A percentile compares a stretch with the other conserved stretches of the same genome.
Evolutionary conservation across 2,797 vertebrate genomes (phyloP).

Genomic region (Pelobates cultripes): DNA sequence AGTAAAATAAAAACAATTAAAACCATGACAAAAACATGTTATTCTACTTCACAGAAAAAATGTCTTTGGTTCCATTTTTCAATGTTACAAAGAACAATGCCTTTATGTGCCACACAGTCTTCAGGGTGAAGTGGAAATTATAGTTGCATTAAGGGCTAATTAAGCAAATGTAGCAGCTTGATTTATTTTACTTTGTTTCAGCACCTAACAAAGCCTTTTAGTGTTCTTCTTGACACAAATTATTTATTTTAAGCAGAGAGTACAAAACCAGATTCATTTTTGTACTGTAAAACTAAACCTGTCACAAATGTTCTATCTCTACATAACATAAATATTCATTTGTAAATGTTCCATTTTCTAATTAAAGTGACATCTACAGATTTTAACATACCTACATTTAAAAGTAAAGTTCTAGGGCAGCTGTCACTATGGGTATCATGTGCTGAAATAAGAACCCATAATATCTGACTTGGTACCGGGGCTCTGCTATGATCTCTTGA

Average conservation of each 20-base stretch:
- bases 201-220: constrained; percentile 8
- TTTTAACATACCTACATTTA: too few species aligned
- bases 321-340: neutral
- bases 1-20: neutral
- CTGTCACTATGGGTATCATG: too few species aligned
- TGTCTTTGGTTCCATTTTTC: neutral
- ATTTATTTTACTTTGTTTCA: constrained; percentile 9
- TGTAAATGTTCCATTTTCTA: neutral
- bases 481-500: too few species aligned
- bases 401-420: too few species aligned
- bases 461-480: too few species aligned
- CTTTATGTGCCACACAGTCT: constrained; percentile 13
- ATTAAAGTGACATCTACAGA: too few species aligned
- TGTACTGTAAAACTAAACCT: neutral
- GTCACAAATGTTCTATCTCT: neutral
- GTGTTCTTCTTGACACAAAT: neutral
- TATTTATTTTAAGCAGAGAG: constrained; percentile 9
- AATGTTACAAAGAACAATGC: constrained; percentile 3
- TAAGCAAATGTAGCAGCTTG: constrained; percentile 12
- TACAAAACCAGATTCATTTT: neutral
- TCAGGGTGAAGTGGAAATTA: constrained; percentile 16
- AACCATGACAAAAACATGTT: neutral
- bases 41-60: neutral
- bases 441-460: too few species aligned
- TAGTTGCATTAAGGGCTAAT: constrained; percentile 27